Percentiles rank a stretch among this genome's conserved stretches.
Evolutionary conservation across 2,888 invertebrate genomes (phyloP).

Genomic region (Melinaea menophilus): DNA sequence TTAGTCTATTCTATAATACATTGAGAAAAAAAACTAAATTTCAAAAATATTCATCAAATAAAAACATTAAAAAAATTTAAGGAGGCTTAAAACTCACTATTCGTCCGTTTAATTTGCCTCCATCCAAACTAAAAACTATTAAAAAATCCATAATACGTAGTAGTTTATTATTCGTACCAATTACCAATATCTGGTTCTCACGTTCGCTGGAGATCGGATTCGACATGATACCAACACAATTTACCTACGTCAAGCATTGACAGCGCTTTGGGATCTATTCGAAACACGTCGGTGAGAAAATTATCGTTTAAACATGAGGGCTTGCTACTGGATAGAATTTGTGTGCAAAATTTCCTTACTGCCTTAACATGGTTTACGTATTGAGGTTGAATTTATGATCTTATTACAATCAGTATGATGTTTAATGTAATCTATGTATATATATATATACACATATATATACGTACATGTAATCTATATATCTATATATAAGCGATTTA

Average conservation of each 20-base stretch:
- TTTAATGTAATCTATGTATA: not conserved
- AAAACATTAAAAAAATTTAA: not conserved
- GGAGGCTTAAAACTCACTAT: no score
- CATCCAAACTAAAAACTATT: no score
- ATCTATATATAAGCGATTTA: no score
- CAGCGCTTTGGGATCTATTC: conserved; percentile 37
- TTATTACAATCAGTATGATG: not conserved
- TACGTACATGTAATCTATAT: not conserved
- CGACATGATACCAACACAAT: conserved; percentile 48
- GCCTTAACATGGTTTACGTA: not conserved
- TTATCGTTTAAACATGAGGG: conserved; percentile 31
- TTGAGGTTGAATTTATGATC: not conserved
- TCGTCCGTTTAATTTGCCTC: no score
- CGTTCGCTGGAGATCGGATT: conserved; percentile 27
- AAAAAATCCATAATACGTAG: not conserved
- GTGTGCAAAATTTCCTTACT: not conserved
- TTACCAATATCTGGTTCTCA: conserved; percentile 34
- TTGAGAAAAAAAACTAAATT: not conserved
- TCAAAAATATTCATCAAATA: not conserved
- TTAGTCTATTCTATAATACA: not conserved
- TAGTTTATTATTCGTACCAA: conserved; percentile 20
- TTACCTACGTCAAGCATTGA: conserved; percentile 54
- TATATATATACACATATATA: no score
- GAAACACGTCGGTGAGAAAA: conserved; percentile 34
- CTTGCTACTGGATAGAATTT: conserved; percentile 5